These are phyloP conservation scores for Epistrophe eligans DNA, from an alignment of 2,888 invertebrate genomes.

Conservation along the genomic window DNA sequence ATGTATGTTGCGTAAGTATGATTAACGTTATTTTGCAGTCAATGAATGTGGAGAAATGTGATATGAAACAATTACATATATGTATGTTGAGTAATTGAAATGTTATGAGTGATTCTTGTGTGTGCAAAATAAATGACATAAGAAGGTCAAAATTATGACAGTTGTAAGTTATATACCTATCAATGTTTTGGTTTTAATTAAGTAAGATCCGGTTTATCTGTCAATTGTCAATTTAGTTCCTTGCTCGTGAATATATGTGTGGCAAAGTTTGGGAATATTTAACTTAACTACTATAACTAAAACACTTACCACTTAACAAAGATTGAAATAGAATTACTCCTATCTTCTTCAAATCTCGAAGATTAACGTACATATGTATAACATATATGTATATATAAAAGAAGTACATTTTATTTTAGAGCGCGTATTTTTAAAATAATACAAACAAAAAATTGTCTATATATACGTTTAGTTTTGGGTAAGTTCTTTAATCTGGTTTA, in stretches of 20 bases:
- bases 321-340: too few species aligned
- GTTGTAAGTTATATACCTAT: not conserved
- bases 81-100: constrained; percentile 45
- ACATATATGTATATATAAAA: too few species aligned
- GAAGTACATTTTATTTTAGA: too few species aligned
- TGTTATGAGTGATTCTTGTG: constrained; percentile 19
- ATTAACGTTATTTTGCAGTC: constrained; percentile 54
- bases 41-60: constrained; percentile 30
- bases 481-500: not conserved
- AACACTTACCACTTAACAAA: too few species aligned
- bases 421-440: too few species aligned
- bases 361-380: too few species aligned
- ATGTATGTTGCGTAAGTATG: constrained; percentile 41
- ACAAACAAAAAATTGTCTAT: not conserved
- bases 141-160: constrained; percentile 10
- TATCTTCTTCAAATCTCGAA: too few species aligned
- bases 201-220: not conserved
- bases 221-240: not conserved
- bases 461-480: not conserved
- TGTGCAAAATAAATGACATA: too few species aligned
- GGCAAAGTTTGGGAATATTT: too few species aligned
- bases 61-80: constrained; percentile 39
- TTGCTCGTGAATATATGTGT: too few species aligned
- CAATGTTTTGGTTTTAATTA: not conserved
- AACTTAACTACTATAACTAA: too few species aligned